Conservation (phyloP, 1,140 invertebrate species). For the Varroa destructor region DNA sequence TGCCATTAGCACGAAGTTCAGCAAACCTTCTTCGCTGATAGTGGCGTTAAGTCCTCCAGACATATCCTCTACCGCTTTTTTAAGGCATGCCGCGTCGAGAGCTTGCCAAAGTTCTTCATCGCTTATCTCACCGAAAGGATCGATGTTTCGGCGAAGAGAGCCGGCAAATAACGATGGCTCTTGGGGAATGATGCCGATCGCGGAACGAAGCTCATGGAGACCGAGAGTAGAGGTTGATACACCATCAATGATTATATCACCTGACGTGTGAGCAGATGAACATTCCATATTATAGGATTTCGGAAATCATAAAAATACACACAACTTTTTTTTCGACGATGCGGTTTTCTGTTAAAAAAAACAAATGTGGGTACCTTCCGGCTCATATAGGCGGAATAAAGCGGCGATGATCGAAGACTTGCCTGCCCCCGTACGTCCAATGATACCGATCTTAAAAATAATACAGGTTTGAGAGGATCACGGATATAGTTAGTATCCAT, state of each 20-base stretch:
- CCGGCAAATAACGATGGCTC: slow-evolving; percentile 70
- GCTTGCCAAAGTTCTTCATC: slow-evolving; percentile 58
- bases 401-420: slow-evolving; percentile 40
- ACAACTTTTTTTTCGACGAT: no score
- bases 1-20: no score
- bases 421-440: slow-evolving; percentile 42
- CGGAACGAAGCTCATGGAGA: slow-evolving; percentile 43
- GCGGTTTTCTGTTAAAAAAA: no score
- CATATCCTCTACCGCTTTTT: slow-evolving; percentile 33
- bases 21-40: slow-evolving; percentile 36
- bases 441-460: slow-evolving; percentile 38
- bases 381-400: slow-evolving; percentile 41
- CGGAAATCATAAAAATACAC: no score
- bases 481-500: neutral
- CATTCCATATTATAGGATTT: slow-evolving; percentile 43
- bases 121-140: slow-evolving; percentile 59
- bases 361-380: slow-evolving; percentile 5
- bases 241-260: slow-evolving; percentile 40
- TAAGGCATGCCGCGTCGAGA: slow-evolving; percentile 51
- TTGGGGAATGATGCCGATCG: slow-evolving; percentile 47
- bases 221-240: slow-evolving; percentile 39
- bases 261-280: slow-evolving; percentile 46
- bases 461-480: slow-evolving; percentile 23
- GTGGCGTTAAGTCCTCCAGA: slow-evolving; percentile 35
- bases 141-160: slow-evolving; percentile 65